These are phyloP conservation scores for Craniophora ligustri DNA, from an alignment of 2,888 invertebrate species.

Conservation along the genomic window DNA sequence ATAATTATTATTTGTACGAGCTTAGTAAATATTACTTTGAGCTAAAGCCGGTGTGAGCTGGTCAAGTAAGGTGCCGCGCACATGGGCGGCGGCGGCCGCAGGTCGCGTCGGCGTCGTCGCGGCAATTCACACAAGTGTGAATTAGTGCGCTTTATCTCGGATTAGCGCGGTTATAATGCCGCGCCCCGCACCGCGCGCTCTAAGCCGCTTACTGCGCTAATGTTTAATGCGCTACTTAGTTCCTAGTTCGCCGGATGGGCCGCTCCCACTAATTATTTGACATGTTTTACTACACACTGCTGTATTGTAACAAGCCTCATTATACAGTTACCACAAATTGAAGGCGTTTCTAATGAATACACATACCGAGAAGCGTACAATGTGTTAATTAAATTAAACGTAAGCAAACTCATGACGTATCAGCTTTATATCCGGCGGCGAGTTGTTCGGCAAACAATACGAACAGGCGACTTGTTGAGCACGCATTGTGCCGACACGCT, in stretches of 20 bases:
- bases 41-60: conserved; percentile 1
- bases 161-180: conserved; percentile 34
- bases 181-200: conserved; percentile 13
- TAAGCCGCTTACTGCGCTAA: conserved; percentile 61
- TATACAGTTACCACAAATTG: conserved; percentile 13
- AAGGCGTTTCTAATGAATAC: conserved; percentile 30
- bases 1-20: too few species aligned
- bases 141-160: conserved; percentile 44
- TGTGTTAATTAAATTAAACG: conserved; percentile 38
- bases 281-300: too few species aligned
- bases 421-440: conserved; percentile 22
- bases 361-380: conserved; percentile 13
- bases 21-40: too few species aligned
- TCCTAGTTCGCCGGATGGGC: conserved; percentile 44
- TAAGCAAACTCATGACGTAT: conserved; percentile 42
- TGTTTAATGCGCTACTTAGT: conserved; percentile 56
- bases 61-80: background rate
- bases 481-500: conserved; percentile 6
- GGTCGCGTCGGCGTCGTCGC: background rate
- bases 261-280: conserved; percentile 8
- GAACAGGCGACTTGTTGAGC: background rate
- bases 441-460: conserved; percentile 24
- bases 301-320: conserved; percentile 6
- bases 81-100: background rate
- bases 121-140: conserved; percentile 27